Evolutionary conservation across 2,888 invertebrate genomes (phyloP).

Genomic region (Selenia dentaria): DNA sequence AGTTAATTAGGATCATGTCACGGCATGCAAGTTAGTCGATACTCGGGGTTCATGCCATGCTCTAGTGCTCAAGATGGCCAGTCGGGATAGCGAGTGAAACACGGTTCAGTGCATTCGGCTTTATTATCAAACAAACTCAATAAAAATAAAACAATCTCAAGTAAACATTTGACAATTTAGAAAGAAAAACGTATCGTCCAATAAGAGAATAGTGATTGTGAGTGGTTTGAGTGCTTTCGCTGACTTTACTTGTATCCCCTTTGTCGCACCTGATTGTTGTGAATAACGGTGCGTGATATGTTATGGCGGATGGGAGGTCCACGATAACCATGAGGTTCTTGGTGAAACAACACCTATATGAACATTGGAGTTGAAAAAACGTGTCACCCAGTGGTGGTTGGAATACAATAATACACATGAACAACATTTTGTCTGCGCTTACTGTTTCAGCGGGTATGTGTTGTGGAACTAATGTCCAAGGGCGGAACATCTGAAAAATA

Average conservation of each 20-base stretch:
- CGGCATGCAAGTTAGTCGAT: constrained; percentile 71
- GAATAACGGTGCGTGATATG: constrained; percentile 40
- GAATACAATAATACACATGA: constrained; percentile 79
- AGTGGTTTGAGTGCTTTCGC: constrained; percentile 66
- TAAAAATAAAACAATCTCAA: constrained; percentile 58
- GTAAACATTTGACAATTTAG: constrained; percentile 63
- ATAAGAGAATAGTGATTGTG: constrained; percentile 59
- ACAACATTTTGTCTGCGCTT: constrained; percentile 80
- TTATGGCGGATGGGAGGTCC: constrained; percentile 55
- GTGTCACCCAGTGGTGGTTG: constrained; percentile 71
- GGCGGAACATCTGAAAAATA: constrained; percentile 83
- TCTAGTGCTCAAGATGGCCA: constrained; percentile 68
- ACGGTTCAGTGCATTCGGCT: constrained; percentile 80
- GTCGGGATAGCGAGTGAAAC: constrained; percentile 80
- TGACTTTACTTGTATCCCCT: constrained; percentile 39
- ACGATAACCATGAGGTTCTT: constrained; percentile 45
- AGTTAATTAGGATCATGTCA: constrained; percentile 40
- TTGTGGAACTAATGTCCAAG: constrained; percentile 81
- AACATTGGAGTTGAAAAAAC: constrained; percentile 51
- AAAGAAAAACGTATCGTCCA: constrained; percentile 57
- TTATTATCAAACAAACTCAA: constrained; percentile 72
- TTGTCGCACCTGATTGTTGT: constrained; percentile 34
- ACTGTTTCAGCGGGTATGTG: constrained; percentile 81
- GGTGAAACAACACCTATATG: constrained; percentile 51
- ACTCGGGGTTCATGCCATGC: constrained; percentile 74